A percentile compares a stretch with the other conserved stretches of the same genome.
These are phyloP conservation scores for Patagioenas fasciata DNA, from an alignment of 2,113 vertebrate species.

Conservation along the genomic window DNA sequence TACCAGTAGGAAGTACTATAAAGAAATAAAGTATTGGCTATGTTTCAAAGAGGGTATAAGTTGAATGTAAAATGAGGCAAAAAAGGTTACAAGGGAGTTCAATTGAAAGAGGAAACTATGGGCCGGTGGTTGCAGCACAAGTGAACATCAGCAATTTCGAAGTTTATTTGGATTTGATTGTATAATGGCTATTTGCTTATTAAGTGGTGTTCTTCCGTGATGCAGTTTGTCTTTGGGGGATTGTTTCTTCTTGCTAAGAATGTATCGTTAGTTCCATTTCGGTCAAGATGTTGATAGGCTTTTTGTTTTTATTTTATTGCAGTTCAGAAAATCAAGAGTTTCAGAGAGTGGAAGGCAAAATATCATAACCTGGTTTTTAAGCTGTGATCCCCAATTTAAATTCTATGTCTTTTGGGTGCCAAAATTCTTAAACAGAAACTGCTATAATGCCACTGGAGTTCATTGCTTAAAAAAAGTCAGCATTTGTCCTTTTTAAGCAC, in stretches of 20 bases:
- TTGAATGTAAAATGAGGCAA: neutral
- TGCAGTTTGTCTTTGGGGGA: neutral
- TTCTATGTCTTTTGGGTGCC: neutral
- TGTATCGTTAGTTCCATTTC: neutral
- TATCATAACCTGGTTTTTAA: rapidly evolving
- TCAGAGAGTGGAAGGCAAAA: neutral
- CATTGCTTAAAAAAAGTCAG: neutral
- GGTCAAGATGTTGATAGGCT: neutral
- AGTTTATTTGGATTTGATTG: neutral
- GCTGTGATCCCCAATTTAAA: neutral
- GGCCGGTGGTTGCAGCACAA: neutral
- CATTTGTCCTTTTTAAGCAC: neutral
- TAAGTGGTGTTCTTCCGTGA: neutral
- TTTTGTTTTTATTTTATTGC: neutral
- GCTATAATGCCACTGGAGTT: neutral
- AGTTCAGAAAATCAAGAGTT: neutral
- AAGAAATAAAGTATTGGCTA: neutral
- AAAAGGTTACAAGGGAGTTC: neutral
- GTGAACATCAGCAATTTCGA: neutral
- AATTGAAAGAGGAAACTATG: no score
- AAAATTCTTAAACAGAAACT: neutral
- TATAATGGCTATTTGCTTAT: neutral
- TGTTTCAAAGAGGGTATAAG: neutral
- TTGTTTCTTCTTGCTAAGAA: neutral
- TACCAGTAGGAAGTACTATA: neutral